Base-by-base conservation (phyloP, 2,888 invertebrate species). In the Ctena decussata region DNA sequence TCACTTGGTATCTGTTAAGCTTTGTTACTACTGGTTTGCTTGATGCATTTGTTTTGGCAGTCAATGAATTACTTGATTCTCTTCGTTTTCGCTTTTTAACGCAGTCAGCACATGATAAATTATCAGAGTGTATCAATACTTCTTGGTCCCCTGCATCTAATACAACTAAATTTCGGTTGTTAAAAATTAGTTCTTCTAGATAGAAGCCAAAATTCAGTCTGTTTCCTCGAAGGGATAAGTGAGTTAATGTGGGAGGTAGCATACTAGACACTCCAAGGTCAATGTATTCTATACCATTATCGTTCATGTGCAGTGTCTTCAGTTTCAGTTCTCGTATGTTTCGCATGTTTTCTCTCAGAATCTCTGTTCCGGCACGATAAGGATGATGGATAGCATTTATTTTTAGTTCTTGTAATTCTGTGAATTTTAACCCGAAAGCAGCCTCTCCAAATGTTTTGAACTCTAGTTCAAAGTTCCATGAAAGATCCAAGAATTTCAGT, bases 241-340 rank as follows among this genome's bases (percentile, higher is more conserved):
- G 18, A 76, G 70, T 73, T 12, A 88, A 24, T 6, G 88, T 70
- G 11, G 41, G 65, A 12, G 82, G 88, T 39, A 85, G 60, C 60
- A 72, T 69, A 41, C 70, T 30, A 39, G 82, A 82, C 30, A 85
- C 87, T n/a, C 85, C 83, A 69, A 75, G 78, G 21, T 85, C 80
- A 12, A 87, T 74, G 18, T 71, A 78, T 53, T 85, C 87, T 24
- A 87, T 71, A 15, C 80, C 82, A 53, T 88, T 88, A 24, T 74
- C 71, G 37, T 84, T 78, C 85, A 88, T 82, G 30, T 82, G 71
- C n/a, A 85, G 30, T 60, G 75, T 84, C n/a, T 27, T 46, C 3
- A 88, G 60, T n/a, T 53, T 41, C n/a, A 53, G n/a, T 21, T 41
- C 37, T 41, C 37, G 0, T 37, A 77, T 15, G 73, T 77, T 32